Evolutionary conservation across 37 sponge, comb jelly and placozoan genomes (phyloP).

Genomic region (Spongilla lacustris): DNA sequence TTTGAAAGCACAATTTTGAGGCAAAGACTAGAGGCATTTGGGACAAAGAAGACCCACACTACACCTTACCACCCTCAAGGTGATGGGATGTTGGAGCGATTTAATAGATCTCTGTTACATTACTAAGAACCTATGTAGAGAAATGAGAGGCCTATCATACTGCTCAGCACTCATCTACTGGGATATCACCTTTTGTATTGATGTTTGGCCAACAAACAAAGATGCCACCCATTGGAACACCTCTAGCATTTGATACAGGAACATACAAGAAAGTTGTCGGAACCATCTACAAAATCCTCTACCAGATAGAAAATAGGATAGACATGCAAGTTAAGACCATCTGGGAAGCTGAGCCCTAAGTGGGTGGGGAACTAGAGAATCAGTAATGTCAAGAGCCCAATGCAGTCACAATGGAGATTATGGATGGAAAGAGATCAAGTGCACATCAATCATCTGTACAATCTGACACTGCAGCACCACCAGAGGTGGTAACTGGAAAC

Average conservation of each 20-base stretch:
- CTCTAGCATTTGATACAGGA: constrained; percentile 21
- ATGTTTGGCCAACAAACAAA: constrained; percentile 55
- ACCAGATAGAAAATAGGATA: constrained; percentile 41
- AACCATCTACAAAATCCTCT: constrained; percentile 30
- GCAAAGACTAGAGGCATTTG: constrained; percentile 39
- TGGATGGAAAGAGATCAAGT: constrained; percentile 34
- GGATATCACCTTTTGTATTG: constrained; percentile 41
- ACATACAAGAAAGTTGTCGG: constrained; percentile 10
- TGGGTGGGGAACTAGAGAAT: constrained; percentile 68
- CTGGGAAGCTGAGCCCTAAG: constrained; percentile 59
- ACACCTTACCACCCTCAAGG: constrained; percentile 66
- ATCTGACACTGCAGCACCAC: too few relatives aligned
- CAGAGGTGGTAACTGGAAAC: too few relatives aligned
- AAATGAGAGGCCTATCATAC: constrained; percentile 50
- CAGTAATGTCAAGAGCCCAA: not conserved
- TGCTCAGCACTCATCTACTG: constrained; percentile 45
- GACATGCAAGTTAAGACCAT: not conserved
- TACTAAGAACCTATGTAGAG: constrained; percentile 45
- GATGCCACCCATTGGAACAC: not conserved
- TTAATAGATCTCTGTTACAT: constrained; percentile 55
- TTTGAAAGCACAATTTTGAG: constrained; percentile 52
- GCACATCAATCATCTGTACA: constrained; percentile 34
- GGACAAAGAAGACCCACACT: constrained; percentile 38
- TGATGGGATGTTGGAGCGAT: constrained; percentile 73
- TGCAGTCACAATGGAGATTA: constrained; percentile 13